Evolutionary conservation across 2,113 vertebrate species (phyloP).

Genomic region (Ophthalmolycus amberensis): DNA sequence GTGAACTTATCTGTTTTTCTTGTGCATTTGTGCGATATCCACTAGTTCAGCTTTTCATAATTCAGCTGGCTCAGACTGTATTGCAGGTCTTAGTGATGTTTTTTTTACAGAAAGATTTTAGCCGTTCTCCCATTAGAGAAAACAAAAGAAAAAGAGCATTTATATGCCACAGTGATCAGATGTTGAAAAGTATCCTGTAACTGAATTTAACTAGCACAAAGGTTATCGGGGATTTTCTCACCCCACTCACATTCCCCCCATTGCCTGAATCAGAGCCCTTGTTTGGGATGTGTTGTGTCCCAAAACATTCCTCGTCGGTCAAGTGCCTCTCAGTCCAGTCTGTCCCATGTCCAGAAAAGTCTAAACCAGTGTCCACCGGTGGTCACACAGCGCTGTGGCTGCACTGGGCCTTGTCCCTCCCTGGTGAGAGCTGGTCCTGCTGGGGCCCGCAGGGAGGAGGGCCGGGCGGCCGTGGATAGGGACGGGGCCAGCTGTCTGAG

Average conservation of each 20-base stretch:
- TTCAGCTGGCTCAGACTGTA: not conserved
- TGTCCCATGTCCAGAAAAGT: slow-evolving; percentile 61
- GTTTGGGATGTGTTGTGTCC: slow-evolving; percentile 58
- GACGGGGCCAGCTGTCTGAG: slow-evolving; percentile 62
- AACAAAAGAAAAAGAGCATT: slow-evolving; percentile 7
- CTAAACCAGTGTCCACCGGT: slow-evolving; percentile 49
- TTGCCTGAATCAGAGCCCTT: slow-evolving; percentile 45
- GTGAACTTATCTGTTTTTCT: slow-evolving; percentile 29
- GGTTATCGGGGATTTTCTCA: slow-evolving; percentile 50
- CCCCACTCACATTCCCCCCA: slow-evolving; percentile 38
- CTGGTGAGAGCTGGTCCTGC: slow-evolving; percentile 35
- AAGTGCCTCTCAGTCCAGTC: slow-evolving; percentile 67
- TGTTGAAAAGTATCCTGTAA: slow-evolving; percentile 16
- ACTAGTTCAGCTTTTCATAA: not conserved
- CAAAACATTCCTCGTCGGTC: slow-evolving; percentile 78
- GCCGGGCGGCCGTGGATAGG: slow-evolving; percentile 21
- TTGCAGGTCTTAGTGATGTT: not conserved
- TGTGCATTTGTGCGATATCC: not conserved
- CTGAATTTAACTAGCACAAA: slow-evolving; percentile 31
- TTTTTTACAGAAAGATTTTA: not conserved
- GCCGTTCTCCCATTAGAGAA: not conserved
- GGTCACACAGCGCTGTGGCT: slow-evolving; percentile 34
- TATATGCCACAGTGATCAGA: slow-evolving; percentile 6
- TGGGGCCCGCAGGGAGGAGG: slow-evolving; percentile 20
- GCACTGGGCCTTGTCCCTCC: slow-evolving; percentile 33